Evolutionary conservation across 2,797 vertebrate genomes (phyloP).

Genomic region (Clarias laeviceps): DNA sequence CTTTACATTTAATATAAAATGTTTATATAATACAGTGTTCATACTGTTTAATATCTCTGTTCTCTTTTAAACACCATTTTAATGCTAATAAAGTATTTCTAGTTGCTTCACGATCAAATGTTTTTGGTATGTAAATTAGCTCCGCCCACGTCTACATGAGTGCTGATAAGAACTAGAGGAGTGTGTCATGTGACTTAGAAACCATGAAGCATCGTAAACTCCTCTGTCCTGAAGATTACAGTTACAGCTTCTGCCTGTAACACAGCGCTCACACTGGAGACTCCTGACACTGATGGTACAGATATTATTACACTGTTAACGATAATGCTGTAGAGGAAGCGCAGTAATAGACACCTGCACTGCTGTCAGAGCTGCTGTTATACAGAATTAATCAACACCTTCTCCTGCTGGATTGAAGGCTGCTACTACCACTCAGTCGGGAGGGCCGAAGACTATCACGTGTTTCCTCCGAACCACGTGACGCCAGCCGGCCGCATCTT

Average conservation of each 20-base stretch:
- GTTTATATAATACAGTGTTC: too few relatives aligned
- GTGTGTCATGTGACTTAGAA: background rate
- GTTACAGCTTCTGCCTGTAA: background rate
- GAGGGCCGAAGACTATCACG: too few relatives aligned
- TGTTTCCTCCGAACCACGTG: too few relatives aligned
- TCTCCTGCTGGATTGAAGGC: too few relatives aligned
- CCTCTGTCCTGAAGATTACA: background rate
- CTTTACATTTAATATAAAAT: too few relatives aligned
- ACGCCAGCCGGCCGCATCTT: too few relatives aligned
- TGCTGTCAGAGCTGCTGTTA: background rate
- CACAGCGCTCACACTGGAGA: background rate
- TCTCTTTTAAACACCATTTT: background rate
- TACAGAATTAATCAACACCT: background rate
- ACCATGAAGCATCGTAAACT: background rate
- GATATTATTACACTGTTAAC: background rate
- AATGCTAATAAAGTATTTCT: background rate
- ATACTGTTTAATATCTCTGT: background rate
- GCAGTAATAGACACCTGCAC: background rate
- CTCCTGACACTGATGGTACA: background rate
- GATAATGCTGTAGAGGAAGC: background rate
- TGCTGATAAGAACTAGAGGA: background rate
- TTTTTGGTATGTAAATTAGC: background rate
- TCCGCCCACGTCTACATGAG: background rate
- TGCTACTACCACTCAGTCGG: too few relatives aligned
- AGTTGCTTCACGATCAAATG: background rate